Base-by-base conservation (phyloP, 2,888 invertebrate genomes). In the Rugalucina vietnamica region DNA sequence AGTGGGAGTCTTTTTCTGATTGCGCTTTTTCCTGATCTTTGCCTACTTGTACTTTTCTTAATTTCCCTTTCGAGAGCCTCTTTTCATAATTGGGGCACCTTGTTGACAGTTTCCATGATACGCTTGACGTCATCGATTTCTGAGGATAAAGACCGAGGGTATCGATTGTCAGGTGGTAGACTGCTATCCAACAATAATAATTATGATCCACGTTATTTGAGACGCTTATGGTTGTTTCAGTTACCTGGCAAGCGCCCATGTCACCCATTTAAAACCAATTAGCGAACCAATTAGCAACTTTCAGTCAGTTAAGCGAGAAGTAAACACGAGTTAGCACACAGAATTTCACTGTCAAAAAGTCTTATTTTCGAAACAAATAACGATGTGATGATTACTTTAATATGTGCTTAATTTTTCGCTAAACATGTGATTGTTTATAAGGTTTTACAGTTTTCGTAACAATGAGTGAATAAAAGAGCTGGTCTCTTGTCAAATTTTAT, bases 121-220 rank as follows among this genome's bases (percentile, higher is more conserved):
- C 65, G 3, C 21, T 2, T 14, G 32, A 18, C 65, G 65, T 65
- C 65, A 65, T 65, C 21, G 32, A 34, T 1, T 27, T 36, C 37
- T 29, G 37, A 5, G 36, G 65, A 78, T 29, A 65, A 81, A 79
- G 32, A 49, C 72, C 39, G 72, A 72, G 72, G 24, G 24, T 5
- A 24, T 29, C 72, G 49, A 39, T n/a, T 37, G 29, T 5, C 18
- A 4, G 1, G 3, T 3, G 3, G 1, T 43, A 39, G 72, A 72
- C 72, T 72, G 72, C 27, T n/a, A 5, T 43, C 27, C 72, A 49
- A 72, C 39, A 2, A 24, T 12, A n/a, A 2, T 3, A 34, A 2
- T 29, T n/a, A 12, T 34, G 21, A 32, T 5, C 29, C 43, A 2
- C 2, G 27, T 39, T 72, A 29, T 5, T 10, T 37, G 3, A 72